Evolutionary conservation across 2,888 invertebrate species (phyloP).

Genomic region (Tortricodes alternella): DNA sequence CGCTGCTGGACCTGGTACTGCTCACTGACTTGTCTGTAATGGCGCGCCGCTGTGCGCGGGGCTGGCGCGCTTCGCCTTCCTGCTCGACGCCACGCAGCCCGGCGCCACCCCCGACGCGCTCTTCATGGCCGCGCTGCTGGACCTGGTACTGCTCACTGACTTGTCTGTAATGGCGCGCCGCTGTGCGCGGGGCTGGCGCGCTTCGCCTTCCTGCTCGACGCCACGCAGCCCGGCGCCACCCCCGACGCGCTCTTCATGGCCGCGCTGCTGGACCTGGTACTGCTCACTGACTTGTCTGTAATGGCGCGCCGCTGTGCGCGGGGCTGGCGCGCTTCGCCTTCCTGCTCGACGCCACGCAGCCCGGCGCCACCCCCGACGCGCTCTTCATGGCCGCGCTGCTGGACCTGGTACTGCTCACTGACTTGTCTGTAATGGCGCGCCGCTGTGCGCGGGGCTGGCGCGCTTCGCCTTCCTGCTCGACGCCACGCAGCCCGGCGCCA

Average conservation of each 20-base stretch:
- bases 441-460: conserved; percentile 93
- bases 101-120: conserved; percentile 98
- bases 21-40: too few species aligned
- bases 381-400: conserved; percentile 94
- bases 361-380: conserved; percentile 98
- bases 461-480: conserved; percentile 96
- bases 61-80: conserved; percentile 93
- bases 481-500: conserved; percentile 96
- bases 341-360: conserved; percentile 96
- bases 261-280: conserved; percentile 80
- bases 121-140: conserved; percentile 91
- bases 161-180: too few species aligned
- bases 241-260: conserved; percentile 98
- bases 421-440: too few species aligned
- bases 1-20: conserved; percentile 76
- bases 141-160: too few species aligned
- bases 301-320: conserved; percentile 89
- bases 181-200: conserved; percentile 94
- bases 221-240: conserved; percentile 96
- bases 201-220: conserved; percentile 96
- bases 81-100: conserved; percentile 97
- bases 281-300: too few species aligned
- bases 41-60: conserved; percentile 92
- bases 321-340: conserved; percentile 96
- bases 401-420: conserved; percentile 7